Evolutionary conservation across 2,113 vertebrate genomes (phyloP).

Genomic region (Psittacula cyanocephala): DNA sequence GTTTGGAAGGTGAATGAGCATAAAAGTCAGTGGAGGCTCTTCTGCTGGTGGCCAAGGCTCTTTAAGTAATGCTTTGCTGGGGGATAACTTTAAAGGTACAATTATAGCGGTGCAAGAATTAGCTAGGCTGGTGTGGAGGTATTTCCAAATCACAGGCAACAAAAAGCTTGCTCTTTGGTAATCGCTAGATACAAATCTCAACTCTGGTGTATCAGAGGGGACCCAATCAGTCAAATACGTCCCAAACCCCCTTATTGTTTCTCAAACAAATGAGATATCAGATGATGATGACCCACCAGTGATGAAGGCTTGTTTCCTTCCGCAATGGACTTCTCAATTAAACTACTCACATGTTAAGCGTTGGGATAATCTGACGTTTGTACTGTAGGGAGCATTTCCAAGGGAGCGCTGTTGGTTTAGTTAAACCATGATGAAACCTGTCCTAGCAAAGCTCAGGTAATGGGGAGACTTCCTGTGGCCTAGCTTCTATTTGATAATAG

Average conservation of each 20-base stretch:
- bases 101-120: background rate
- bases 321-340: background rate
- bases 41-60: background rate
- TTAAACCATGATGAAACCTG: background rate
- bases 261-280: background rate
- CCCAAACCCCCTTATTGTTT: background rate
- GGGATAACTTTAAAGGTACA: background rate
- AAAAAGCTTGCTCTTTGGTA: background rate
- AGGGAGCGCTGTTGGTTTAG: background rate
- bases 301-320: background rate
- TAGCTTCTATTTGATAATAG: background rate
- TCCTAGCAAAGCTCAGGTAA: background rate
- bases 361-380: background rate
- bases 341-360: background rate
- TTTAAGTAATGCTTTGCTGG: background rate
- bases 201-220: fast-evolving
- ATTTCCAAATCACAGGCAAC: background rate
- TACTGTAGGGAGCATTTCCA: background rate
- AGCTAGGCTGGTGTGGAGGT: background rate
- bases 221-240: fast-evolving
- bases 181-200: background rate
- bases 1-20: background rate
- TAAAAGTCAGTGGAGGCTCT: background rate
- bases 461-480: background rate
- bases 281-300: background rate